Conservation (phyloP, 1,140 invertebrate genomes). For the Helicoverpa armigera region DNA sequence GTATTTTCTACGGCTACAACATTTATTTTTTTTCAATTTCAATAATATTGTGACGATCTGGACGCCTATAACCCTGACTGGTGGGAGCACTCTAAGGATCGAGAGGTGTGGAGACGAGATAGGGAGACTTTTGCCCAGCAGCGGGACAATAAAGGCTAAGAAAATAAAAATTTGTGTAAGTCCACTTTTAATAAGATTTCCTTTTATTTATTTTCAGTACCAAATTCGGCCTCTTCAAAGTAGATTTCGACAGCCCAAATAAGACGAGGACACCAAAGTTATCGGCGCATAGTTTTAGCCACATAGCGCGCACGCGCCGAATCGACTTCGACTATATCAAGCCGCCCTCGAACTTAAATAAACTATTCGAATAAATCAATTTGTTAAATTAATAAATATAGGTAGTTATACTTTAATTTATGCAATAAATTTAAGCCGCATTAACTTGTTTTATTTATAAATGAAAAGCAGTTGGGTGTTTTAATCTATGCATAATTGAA, state of each 20-base stretch:
- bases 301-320: conserved; percentile 16
- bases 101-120: no score
- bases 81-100: no score
- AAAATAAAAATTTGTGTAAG: no score
- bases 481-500: no score
- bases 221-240: conserved; percentile 33
- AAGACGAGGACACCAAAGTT: conserved; percentile 28
- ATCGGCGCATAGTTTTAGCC: conserved; percentile 7
- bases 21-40: no score
- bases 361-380: background rate
- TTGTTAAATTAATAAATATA: background rate
- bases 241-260: conserved; percentile 22
- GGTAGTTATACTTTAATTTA: conserved; percentile 3
- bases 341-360: conserved; percentile 11
- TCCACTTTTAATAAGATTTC: background rate
- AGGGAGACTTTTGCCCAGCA: no score
- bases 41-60: no score
- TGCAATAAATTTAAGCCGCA: background rate
- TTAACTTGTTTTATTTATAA: background rate
- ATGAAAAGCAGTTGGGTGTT: background rate
- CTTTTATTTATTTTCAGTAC: conserved; percentile 33
- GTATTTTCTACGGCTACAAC: no score
- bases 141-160: no score
- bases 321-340: conserved; percentile 41
- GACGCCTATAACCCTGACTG: no score